Evolutionary conservation across 2,113 vertebrate genomes (phyloP).

Genomic region (Elaphurus davidianus): DNA sequence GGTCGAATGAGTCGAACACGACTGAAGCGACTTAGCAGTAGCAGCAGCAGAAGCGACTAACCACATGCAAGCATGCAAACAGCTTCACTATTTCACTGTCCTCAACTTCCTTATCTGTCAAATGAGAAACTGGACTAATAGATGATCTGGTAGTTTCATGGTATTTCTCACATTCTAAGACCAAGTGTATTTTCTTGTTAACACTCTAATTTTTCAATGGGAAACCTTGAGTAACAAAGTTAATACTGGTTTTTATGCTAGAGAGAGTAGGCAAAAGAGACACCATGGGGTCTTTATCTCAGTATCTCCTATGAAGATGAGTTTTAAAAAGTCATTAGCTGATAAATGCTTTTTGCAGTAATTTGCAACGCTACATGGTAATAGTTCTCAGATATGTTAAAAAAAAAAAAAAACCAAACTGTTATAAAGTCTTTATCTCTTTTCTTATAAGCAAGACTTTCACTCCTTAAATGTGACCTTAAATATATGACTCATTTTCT

Average conservation of each 20-base stretch:
- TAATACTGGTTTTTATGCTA: neutral
- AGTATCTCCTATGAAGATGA: neutral
- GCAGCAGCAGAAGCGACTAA: neutral
- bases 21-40: neutral
- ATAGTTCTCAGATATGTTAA: neutral
- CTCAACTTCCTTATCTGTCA: neutral
- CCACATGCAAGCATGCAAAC: neutral
- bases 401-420: neutral
- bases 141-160: neutral
- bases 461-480: neutral
- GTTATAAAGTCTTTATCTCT: neutral
- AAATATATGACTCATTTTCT: neutral
- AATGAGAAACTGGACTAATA: neutral
- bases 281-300: neutral
- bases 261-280: neutral
- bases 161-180: neutral
- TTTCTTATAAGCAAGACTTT: neutral
- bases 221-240: neutral
- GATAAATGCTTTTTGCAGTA: neutral
- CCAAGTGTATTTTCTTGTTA: neutral
- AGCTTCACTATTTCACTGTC: neutral
- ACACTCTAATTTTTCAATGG: neutral
- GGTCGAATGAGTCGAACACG: fast-evolving
- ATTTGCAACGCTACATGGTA: neutral
- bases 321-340: neutral